Conservation (phyloP, 2,113 vertebrate genomes). For the Microtus pennsylvanicus region DNA sequence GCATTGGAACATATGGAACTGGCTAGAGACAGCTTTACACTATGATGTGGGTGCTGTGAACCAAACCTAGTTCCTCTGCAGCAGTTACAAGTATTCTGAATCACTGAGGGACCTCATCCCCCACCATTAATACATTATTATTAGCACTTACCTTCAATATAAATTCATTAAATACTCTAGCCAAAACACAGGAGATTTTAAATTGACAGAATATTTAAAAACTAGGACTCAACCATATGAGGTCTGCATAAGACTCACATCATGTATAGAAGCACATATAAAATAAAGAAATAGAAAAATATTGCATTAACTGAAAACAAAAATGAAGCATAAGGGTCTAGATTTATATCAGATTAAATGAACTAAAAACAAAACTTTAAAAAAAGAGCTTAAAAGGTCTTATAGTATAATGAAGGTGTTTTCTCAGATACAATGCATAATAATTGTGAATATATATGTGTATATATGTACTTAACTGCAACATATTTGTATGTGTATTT, state of each 20-base stretch:
- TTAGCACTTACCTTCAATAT: background rate
- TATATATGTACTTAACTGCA: background rate
- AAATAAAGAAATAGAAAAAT: background rate
- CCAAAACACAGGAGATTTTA: background rate
- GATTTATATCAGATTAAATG: background rate
- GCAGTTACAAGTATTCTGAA: background rate
- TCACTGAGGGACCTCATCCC: no score
- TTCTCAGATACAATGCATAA: background rate
- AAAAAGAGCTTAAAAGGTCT: background rate
- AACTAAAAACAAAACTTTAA: background rate
- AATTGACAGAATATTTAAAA: background rate
- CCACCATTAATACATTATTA: background rate
- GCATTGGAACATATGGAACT: background rate
- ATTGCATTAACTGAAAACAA: background rate
- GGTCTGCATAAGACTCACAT: background rate
- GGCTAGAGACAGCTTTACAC: background rate
- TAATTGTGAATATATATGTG: background rate
- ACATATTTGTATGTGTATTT: background rate
- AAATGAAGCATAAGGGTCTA: background rate
- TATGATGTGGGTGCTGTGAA: background rate
- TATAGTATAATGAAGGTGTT: background rate
- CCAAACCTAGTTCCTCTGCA: background rate
- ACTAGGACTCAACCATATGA: background rate
- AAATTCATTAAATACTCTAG: background rate
- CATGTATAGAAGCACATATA: background rate